Base-by-base conservation (phyloP, 2,113 vertebrate genomes). In the Otus sunia region DNA sequence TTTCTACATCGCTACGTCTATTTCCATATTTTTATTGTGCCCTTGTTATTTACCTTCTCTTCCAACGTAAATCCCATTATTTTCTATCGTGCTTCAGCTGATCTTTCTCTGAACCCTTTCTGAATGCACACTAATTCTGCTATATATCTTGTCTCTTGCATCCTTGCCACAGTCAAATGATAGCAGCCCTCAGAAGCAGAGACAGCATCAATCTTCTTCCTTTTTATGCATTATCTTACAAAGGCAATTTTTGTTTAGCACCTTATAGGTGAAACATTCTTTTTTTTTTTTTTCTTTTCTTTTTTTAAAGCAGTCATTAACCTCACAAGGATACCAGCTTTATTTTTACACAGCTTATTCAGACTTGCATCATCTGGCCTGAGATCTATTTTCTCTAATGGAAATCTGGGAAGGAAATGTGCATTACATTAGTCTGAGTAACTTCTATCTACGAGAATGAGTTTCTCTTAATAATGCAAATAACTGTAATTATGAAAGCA, bases 381-480 rank as follows among this genome's bases (percentile, higher is more conserved):
- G 64, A 87, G 37, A 84, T 92, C 37, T 87, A 19, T 94, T 91
- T 97, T 89, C 87, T 90, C 18, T 95, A 96, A 91, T 90, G 78
- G 84, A 76, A 92, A 86, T 83, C 75, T 88, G 94, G n/a, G 81
- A 96, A 96, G 80, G 87, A 92, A 95, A 92, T 72, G 39, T 69
- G 72, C 59, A 43, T 90, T 90, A 7, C 59, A 73, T 92, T 95
- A 82, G 77, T 71, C 85, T 96, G 77, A 91, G 62, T 90, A 88
- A 86, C 87, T 92, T 91, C 88, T 73, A 19, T 86, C 82, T 45
- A 5, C 72, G 77, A 91, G 92, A 93, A 91, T 81, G 56, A 78
- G 15, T 75, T 94, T 96, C 66, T 92, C 80, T 90, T 91, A 94
- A 87, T 94, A 91, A 92, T 88, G 85, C 84, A 90, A 96, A 95